phyloP scores from a whole-genome alignment of 2,888 invertebrate species.

The Calliopum simillimum region DNA sequence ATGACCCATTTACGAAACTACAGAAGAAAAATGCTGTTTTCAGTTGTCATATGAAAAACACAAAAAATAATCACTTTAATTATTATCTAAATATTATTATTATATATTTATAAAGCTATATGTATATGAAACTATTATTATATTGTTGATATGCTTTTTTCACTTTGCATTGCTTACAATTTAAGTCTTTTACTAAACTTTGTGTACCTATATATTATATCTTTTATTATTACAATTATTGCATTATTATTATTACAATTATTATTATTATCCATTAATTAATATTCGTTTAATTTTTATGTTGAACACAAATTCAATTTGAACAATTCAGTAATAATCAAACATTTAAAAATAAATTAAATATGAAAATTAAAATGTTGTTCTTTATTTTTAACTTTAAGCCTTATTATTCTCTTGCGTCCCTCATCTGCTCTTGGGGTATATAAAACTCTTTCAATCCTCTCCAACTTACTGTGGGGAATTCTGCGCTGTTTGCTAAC shows the following conservation, averaged over 20 bases:
- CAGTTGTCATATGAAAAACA: conserved; percentile 39
- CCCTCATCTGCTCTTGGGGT: too few species aligned
- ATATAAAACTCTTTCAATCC: too few species aligned
- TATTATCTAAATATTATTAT: conserved; percentile 25
- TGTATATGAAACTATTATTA: conserved; percentile 42
- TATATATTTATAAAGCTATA: conserved; percentile 41
- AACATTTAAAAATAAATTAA: conserved; percentile 6
- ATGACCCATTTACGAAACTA: conserved; percentile 52
- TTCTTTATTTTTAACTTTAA: too few species aligned
- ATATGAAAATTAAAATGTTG: conserved; percentile 11
- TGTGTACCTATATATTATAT: conserved; percentile 42
- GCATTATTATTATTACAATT: conserved; percentile 28
- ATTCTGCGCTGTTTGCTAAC: too few species aligned
- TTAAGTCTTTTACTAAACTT: conserved; percentile 30
- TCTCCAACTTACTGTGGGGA: too few species aligned
- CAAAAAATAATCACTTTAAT: conserved; percentile 28
- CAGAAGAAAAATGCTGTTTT: conserved; percentile 36
- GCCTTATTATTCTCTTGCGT: too few species aligned
- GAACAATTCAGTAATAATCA: conserved; percentile 15
- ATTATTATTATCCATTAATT: conserved; percentile 13
- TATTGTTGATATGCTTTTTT: conserved; percentile 29
- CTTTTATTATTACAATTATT: conserved; percentile 30
- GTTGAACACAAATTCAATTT: conserved; percentile 22
- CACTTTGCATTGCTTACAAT: conserved; percentile 33
- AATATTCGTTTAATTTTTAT: conserved; percentile 12